Evolutionary conservation across 2,888 invertebrate genomes (phyloP).

Genomic region (Cordylochernes scorpioides): DNA sequence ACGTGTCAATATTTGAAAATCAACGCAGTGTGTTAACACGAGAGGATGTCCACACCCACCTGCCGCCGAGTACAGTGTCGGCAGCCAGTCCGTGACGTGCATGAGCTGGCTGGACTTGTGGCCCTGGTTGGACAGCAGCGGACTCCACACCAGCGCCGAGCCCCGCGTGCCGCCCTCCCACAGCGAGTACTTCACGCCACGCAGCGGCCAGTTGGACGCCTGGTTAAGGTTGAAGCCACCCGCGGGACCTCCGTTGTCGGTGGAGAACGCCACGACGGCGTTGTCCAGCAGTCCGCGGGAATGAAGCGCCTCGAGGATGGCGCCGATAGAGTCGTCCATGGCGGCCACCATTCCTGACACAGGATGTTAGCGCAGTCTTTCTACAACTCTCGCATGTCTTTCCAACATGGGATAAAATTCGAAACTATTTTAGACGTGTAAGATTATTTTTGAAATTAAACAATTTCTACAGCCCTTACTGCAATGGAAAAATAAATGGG

Average conservation of each 20-base stretch:
- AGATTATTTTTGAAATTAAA: too few species aligned
- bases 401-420: too few species aligned
- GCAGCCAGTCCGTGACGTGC: constrained; percentile 66
- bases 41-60: constrained; percentile 7
- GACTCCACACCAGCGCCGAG: constrained; percentile 21
- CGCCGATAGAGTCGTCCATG: constrained; percentile 56
- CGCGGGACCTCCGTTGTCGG: constrained; percentile 45
- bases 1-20: too few species aligned
- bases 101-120: constrained; percentile 41
- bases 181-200: constrained; percentile 20
- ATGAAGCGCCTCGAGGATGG: constrained; percentile 38
- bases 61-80: constrained; percentile 32
- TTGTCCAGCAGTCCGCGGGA: constrained; percentile 41
- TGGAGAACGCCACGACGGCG: constrained; percentile 53
- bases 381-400: too few species aligned
- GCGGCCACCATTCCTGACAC: constrained; percentile 55
- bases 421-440: too few species aligned
- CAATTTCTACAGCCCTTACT: too few species aligned
- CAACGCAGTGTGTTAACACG: not conserved
- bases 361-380: too few species aligned
- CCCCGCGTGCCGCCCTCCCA: constrained; percentile 24
- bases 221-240: constrained; percentile 21
- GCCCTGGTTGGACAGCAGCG: constrained; percentile 18
- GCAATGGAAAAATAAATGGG: too few species aligned
- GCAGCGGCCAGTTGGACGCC: constrained; percentile 23